Evolutionary conservation across 2,888 invertebrate genomes (phyloP), one percentile per base, ranked within the genome.

Genomic region (Lottia gigantea): DNA sequence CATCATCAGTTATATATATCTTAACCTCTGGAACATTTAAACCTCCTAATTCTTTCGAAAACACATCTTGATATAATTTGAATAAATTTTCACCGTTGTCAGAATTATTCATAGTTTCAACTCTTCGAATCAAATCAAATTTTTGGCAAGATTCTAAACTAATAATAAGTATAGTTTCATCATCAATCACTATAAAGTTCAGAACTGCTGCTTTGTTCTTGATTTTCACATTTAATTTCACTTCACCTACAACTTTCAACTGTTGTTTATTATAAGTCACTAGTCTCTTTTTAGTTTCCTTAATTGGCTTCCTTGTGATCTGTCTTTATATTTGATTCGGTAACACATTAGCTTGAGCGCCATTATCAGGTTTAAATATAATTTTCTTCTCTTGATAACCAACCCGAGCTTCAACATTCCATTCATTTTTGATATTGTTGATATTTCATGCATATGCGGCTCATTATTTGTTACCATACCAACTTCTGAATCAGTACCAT

Each of bases 1-100:
- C 23, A 55, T 64, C n/a, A 25, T 64, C 64, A n/a, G n/a, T 64
- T n/a, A 63, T 63, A 31, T 63, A 31, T n/a, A 63, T 63, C 7
- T 63, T 25, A 63, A 63, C 40, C 12, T 63, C 63, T 23, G 49
- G 63, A n/a, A 31, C 63, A 25, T 63, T 63, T 23, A 63, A 23
- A 25, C 25, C 63, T 31, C 25, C 26, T n/a, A 64, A 14, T 25
- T 45, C 25, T 19, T 64, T 45, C 3, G 31, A n/a, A 25, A 64
- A 64, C 25, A 64, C 64, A 64, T 31, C 64, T 64, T 64, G n/a
- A 64, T 25, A 64, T 26, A 23, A 19, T 23, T 63, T 25, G 25
- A 25, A 25, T 63, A 63, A 63, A n/a, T 26, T 4, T 61, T 61
- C 61, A 25, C 19, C 19, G 7, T 25, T 25, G 2, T 25, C 61